Base-by-base conservation (phyloP, 2,888 invertebrate species). In the Microctonus brassicae region DNA sequence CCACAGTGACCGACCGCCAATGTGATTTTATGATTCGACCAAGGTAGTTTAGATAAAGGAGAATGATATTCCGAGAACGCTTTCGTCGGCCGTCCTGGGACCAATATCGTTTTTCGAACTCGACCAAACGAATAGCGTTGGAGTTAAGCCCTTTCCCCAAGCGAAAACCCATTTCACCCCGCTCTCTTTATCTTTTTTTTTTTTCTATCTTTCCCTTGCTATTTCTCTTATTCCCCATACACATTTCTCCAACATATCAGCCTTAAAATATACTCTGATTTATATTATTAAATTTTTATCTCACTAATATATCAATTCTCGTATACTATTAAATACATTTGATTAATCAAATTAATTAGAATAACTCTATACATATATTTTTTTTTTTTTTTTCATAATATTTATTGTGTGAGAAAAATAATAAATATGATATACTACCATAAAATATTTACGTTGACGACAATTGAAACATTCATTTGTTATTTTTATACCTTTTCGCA, bases 11-110 rank as follows among this genome's bases (percentile, higher is more conserved):
- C 11, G 36, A 26, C 36, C 34, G 17, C 47, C 47, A 47, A 47
- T 47, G 74, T 69, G 73, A 75, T 77, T 78, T 76, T 72, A 68
- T 76, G 76, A 77, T 76, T 77, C 78, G 77, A 74, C 63, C 74
- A 52, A 64, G 77, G 77, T 80, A 79, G 79, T 82, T 80, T 79
- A 77, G 79, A 78, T 80, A 80, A 80, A 76, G 75, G 77, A 66
- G 76, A 72, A 74, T 75, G 79, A 78, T 78, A 80, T 77, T 79
- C 76, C 72, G 64, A 71, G 71, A 79, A 74, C 76, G 76, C 76
- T 76, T 76, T 76, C 73, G 73, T 70, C 74, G 73, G 75, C 75
- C 73, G 74, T 73, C 78, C 70, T 63, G 79, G 77, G 79, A 79
- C 72, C 76, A 77, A 79, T 80, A 76, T 70, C 73, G 69, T 70